Conservation (phyloP, 2,113 vertebrate genomes). For the Odobenus rosmarus region DNA sequence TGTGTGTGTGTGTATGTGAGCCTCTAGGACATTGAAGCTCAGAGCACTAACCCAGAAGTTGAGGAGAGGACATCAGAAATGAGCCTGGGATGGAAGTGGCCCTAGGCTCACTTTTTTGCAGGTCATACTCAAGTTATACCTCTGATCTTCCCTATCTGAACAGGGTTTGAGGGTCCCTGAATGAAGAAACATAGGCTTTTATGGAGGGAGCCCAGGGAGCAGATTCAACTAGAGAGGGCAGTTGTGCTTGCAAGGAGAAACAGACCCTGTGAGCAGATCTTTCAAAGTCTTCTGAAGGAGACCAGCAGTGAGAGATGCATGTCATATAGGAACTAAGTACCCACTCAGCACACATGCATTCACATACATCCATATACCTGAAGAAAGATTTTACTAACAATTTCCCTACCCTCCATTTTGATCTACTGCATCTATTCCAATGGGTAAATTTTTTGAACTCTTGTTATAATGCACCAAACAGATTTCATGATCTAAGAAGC, state of each 20-base stretch:
- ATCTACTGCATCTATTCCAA: not conserved
- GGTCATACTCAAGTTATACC: not conserved
- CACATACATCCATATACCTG: not conserved
- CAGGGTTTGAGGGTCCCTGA: not conserved
- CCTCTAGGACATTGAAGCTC: not conserved
- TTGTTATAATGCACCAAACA: not conserved
- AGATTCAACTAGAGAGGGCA: not conserved
- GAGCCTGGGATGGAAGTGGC: not conserved
- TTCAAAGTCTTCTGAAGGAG: not conserved
- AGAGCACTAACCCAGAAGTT: not conserved
- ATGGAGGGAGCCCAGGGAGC: not conserved
- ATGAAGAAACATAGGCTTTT: not conserved
- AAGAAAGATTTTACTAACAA: not conserved
- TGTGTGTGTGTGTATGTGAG: not conserved
- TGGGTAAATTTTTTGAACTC: not conserved
- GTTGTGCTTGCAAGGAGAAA: not conserved
- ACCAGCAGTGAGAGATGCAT: not conserved
- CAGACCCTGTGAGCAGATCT: not conserved
- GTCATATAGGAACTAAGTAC: not conserved
- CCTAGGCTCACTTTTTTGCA: not conserved
- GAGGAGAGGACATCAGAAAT: not conserved
- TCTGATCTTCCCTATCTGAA: not conserved
- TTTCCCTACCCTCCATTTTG: not conserved
- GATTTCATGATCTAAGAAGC: not conserved
- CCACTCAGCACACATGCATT: not conserved